These are phyloP conservation scores for Thereva unica DNA, from an alignment of 2,888 invertebrate species.

Conservation along the genomic window DNA sequence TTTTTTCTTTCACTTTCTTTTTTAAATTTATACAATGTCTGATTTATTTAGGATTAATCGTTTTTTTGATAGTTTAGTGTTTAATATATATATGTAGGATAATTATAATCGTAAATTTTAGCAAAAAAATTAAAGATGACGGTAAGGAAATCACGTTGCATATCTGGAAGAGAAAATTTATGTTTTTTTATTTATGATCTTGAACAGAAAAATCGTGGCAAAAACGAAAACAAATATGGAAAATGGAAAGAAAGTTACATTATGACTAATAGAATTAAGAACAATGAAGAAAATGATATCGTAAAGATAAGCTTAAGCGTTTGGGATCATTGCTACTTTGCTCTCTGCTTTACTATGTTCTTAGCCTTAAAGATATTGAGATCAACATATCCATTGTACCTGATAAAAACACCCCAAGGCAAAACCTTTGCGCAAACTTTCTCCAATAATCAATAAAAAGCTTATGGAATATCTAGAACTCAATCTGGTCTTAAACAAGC, in stretches of 20 bases:
- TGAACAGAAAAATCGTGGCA: too few species aligned
- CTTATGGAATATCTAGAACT: too few species aligned
- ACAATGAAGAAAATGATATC: too few species aligned
- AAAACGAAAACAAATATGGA: neutral
- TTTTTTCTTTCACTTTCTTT: neutral
- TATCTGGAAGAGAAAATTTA: constrained; percentile 48
- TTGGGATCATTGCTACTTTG: too few species aligned
- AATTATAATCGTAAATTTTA: neutral
- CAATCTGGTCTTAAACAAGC: too few species aligned
- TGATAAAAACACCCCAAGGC: too few species aligned
- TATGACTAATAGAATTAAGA: neutral
- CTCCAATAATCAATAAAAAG: too few species aligned
- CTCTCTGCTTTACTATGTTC: too few species aligned
- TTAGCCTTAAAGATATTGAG: too few species aligned
- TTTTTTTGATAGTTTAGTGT: neutral
- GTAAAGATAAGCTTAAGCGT: too few species aligned
- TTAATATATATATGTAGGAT: constrained; percentile 9
- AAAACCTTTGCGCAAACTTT: too few species aligned
- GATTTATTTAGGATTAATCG: neutral
- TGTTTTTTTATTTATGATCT: neutral
- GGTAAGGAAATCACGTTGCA: constrained; percentile 57
- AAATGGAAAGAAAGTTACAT: constrained; percentile 3
- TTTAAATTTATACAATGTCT: neutral
- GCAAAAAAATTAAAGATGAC: constrained; percentile 43
- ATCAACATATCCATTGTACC: too few species aligned